phyloP scores from a whole-genome alignment of 2,888 invertebrate genomes.

The Zele albiditarsus region DNA sequence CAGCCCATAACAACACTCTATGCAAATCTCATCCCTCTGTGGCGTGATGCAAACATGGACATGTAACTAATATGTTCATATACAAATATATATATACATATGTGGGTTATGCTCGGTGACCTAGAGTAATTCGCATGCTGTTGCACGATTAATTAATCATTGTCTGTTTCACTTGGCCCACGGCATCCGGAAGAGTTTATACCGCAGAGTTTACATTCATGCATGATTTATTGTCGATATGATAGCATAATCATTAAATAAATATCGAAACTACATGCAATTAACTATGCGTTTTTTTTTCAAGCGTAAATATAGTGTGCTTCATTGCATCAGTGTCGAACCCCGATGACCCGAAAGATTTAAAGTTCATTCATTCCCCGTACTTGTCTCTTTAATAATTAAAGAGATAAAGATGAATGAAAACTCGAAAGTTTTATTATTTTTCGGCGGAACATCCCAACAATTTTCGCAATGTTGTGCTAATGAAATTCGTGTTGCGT shows the following conservation, averaged over 20 bases:
- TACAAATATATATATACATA: background rate
- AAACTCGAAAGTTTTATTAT: too few relatives aligned
- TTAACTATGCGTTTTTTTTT: background rate
- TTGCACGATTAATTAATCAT: slow-evolving; percentile 33
- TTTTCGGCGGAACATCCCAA: too few relatives aligned
- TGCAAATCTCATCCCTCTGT: slow-evolving; percentile 60
- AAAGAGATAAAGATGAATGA: too few relatives aligned
- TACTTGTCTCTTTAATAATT: too few relatives aligned
- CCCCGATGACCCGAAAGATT: too few relatives aligned
- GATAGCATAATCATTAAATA: background rate
- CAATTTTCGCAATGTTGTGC: too few relatives aligned
- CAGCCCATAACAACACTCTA: slow-evolving; percentile 43
- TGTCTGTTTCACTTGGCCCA: slow-evolving; percentile 19
- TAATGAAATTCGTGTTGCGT: too few relatives aligned
- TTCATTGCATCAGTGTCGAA: too few relatives aligned
- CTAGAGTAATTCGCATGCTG: slow-evolving; percentile 23
- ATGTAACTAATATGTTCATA: background rate
- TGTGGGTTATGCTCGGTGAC: slow-evolving; percentile 15
- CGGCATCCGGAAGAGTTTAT: slow-evolving; percentile 36
- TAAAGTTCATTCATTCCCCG: too few relatives aligned
- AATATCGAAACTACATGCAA: background rate
- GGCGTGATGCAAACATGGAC: slow-evolving; percentile 44
- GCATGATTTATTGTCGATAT: slow-evolving; percentile 33
- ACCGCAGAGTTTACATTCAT: background rate
- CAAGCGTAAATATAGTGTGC: too few relatives aligned